These are phyloP conservation scores for Sogatella furcifera DNA, from an alignment of 1,140 invertebrate species.

Conservation along the genomic window DNA sequence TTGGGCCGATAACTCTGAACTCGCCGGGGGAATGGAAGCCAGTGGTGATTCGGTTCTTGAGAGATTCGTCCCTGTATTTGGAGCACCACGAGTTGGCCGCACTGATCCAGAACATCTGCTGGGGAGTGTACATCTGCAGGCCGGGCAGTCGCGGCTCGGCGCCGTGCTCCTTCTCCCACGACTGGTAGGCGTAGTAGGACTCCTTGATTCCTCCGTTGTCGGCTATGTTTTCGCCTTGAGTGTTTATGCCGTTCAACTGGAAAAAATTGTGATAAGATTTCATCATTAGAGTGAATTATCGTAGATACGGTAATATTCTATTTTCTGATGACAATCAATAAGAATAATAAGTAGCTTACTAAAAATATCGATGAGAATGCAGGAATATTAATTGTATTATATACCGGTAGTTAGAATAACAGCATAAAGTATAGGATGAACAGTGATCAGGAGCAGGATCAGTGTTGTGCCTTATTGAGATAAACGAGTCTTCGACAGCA, in stretches of 20 bases:
- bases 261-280: slow-evolving; percentile 20
- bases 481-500: too few species aligned
- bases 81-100: slow-evolving; percentile 57
- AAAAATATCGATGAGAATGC: too few species aligned
- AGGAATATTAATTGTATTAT: too few species aligned
- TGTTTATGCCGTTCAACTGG: slow-evolving; percentile 76
- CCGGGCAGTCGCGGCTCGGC: slow-evolving; percentile 51
- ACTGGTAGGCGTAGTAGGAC: slow-evolving; percentile 69
- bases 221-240: slow-evolving; percentile 86
- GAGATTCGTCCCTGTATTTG: slow-evolving; percentile 42
- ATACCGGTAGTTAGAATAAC: too few species aligned
- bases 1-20: slow-evolving; percentile 76
- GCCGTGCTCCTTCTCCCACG: slow-evolving; percentile 53
- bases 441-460: too few species aligned
- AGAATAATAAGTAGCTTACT: too few species aligned
- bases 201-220: slow-evolving; percentile 84
- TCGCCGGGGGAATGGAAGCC: slow-evolving; percentile 66
- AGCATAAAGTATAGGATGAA: too few species aligned
- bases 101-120: slow-evolving; percentile 71
- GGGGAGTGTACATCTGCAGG: slow-evolving; percentile 38
- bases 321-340: too few species aligned
- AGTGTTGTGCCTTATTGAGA: too few species aligned
- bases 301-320: too few species aligned
- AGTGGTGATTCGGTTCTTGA: slow-evolving; percentile 25
- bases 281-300: too few species aligned